phyloP scores from a whole-genome alignment of 2,797 vertebrate genomes.

The Masticophis lateralis region DNA sequence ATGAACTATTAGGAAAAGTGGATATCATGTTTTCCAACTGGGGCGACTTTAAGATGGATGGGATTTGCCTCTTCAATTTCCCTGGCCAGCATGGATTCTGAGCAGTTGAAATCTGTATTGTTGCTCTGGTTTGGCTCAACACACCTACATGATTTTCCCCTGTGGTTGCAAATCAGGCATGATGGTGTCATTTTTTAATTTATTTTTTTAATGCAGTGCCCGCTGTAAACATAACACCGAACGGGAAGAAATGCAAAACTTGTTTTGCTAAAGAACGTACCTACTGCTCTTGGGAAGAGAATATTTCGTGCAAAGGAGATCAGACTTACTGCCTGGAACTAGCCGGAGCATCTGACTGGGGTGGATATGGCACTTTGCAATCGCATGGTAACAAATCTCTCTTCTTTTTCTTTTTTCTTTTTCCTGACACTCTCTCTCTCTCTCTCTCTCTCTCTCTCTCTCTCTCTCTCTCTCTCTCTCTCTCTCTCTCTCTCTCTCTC shows the following conservation, averaged over 20 bases:
- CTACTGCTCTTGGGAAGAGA: not conserved
- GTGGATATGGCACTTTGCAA: not conserved
- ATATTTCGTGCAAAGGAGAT: not conserved
- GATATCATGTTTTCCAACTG: not conserved
- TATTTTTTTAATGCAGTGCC: not conserved
- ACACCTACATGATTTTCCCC: not conserved
- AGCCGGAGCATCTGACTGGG: not conserved
- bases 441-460: not conserved
- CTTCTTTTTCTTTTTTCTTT: not conserved
- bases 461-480: not conserved
- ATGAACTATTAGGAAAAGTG: not conserved
- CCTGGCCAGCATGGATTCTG: not conserved
- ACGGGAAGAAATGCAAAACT: not conserved
- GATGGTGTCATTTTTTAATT: not conserved
- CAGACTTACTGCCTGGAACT: not conserved
- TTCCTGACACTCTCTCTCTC: no score
- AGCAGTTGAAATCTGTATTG: not conserved
- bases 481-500: not conserved
- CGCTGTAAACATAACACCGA: not conserved
- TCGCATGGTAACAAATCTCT: not conserved
- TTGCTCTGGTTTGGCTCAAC: not conserved
- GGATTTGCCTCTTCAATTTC: not conserved
- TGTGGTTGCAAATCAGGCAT: not conserved
- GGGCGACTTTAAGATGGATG: not conserved
- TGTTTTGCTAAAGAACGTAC: not conserved